These are phyloP conservation scores for Syngnathus acus DNA, from an alignment of 2,797 vertebrate species.

Conservation along the genomic window DNA sequence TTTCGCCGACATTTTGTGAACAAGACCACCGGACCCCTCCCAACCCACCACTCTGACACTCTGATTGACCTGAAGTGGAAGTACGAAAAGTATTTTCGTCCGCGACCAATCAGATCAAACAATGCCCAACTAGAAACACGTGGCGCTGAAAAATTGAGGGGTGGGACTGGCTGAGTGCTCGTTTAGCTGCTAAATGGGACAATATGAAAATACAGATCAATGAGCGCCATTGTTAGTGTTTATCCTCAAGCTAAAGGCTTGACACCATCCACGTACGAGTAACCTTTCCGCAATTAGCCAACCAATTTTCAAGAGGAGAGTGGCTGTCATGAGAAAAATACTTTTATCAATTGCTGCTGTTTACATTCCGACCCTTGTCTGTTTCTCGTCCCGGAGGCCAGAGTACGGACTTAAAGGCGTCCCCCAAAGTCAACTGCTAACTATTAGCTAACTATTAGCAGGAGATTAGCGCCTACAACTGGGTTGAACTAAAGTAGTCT, in stretches of 20 bases:
- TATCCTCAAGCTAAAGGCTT: neutral
- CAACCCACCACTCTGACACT: neutral
- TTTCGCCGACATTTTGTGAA: conserved; percentile 49
- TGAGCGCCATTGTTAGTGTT: neutral
- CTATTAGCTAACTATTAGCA: no score
- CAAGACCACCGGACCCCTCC: conserved; percentile 23
- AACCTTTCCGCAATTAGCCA: conserved; percentile 18
- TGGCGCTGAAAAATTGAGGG: no score
- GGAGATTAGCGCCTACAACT: no score
- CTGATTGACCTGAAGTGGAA: no score
- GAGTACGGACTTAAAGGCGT: conserved; percentile 18
- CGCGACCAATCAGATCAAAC: no score
- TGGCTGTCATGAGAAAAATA: conserved; percentile 24
- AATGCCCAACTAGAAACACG: no score
- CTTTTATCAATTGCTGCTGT: conserved; percentile 39
- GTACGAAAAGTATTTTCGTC: no score
- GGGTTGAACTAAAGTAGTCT: no score
- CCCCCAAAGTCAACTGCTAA: neutral
- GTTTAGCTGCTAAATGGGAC: neutral
- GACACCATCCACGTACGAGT: neutral
- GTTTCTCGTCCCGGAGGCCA: conserved; percentile 38
- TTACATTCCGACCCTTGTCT: conserved; percentile 52
- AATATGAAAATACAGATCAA: neutral
- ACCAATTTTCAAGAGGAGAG: conserved; percentile 20
- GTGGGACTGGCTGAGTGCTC: no score